phyloP scores from a whole-genome alignment of 2,113 vertebrate species.

The Poicephalus gulielmi region DNA sequence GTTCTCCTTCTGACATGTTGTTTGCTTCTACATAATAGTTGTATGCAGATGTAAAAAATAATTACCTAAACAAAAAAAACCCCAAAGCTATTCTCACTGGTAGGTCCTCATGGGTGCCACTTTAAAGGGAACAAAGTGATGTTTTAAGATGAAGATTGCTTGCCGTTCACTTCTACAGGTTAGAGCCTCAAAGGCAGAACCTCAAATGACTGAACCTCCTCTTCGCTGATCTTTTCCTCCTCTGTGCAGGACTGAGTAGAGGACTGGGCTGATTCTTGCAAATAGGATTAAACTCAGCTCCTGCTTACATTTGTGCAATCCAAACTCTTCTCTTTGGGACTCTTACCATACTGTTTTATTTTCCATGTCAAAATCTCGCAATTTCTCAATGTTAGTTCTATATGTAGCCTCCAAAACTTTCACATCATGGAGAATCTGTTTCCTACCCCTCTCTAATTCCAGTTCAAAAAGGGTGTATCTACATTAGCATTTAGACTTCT shows the following conservation, averaged over 20 bases:
- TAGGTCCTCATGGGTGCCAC: not conserved
- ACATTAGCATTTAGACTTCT: not conserved
- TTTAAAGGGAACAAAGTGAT: not conserved
- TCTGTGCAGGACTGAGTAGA: not conserved
- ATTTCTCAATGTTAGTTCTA: not conserved
- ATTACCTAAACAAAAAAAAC: not conserved
- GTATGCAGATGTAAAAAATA: not conserved
- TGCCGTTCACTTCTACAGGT: not conserved
- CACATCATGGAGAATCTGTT: not conserved
- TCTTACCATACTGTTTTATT: not conserved
- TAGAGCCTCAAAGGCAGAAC: not conserved
- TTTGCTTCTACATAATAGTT: not conserved
- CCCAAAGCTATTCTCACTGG: not conserved
- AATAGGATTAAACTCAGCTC: not conserved
- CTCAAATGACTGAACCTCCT: not conserved
- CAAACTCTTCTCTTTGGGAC: not conserved
- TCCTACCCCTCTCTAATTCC: not conserved
- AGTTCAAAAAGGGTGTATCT: not conserved
- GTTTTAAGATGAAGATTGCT: not conserved
- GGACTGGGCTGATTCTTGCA: not conserved
- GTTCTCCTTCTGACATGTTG: not conserved
- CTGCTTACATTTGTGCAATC: not conserved
- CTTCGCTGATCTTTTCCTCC: not conserved
- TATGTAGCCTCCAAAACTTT: not conserved
- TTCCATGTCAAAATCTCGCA: not conserved